Conservation (phyloP, 2,888 invertebrate species). For the Troides oblongomaculatus region DNA sequence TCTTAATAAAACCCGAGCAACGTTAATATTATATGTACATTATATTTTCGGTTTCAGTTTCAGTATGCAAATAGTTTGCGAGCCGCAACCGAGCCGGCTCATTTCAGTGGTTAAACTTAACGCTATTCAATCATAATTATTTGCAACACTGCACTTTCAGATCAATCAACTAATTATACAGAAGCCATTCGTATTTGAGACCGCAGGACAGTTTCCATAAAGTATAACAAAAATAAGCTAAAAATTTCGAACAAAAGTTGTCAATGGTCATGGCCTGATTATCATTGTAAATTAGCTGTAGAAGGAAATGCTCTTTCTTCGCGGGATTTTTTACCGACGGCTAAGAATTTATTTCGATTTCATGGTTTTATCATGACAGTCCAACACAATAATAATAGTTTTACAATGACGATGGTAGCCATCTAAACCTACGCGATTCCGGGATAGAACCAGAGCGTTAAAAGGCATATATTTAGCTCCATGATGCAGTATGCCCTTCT, state of each 20-base stretch:
- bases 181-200: constrained; percentile 7
- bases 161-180: constrained; percentile 18
- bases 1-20: constrained; percentile 5
- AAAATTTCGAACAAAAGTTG: neutral
- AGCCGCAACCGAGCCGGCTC: constrained; percentile 5
- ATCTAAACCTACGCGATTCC: no score
- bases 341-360: no score
- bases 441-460: no score
- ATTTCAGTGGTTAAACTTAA: constrained; percentile 19
- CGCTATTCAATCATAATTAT: constrained; percentile 27
- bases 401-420: no score
- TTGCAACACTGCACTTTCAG: constrained; percentile 17
- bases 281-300: no score
- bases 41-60: constrained; percentile 14
- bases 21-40: neutral
- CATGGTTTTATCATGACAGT: no score
- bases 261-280: no score
- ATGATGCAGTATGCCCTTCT: no score
- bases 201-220: neutral
- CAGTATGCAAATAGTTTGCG: constrained; percentile 14
- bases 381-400: no score
- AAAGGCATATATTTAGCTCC: no score
- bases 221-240: neutral
- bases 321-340: no score
- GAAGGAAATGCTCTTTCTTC: no score